These are phyloP conservation scores for Tragelaphus imberbis DNA, from an alignment of 2,113 vertebrate species.

Conservation along the genomic window DNA sequence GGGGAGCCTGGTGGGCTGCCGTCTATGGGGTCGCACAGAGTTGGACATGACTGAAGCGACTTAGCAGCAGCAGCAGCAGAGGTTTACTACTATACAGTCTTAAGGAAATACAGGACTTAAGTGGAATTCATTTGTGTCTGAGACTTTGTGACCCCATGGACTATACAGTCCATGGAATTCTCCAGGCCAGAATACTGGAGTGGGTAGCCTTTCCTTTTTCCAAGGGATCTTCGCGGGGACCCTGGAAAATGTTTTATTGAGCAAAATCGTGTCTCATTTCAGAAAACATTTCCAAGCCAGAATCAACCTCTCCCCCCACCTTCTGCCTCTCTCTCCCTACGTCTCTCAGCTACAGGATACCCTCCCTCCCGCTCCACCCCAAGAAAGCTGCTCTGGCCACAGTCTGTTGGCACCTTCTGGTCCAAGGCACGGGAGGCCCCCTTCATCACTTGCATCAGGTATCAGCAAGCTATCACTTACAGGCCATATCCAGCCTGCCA, in stretches of 20 bases:
- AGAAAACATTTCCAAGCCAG: not conserved
- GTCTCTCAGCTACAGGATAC: too few species aligned
- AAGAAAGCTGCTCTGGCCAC: not conserved
- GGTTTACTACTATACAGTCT: not conserved
- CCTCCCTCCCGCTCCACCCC: not conserved
- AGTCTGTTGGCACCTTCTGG: not conserved
- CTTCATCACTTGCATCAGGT: not conserved
- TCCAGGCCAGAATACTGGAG: not conserved
- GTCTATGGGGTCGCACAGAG: too few species aligned
- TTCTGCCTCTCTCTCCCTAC: not conserved
- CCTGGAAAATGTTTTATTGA: not conserved
- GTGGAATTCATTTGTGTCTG: not conserved
- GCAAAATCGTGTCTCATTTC: not conserved
- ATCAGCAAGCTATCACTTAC: not conserved
- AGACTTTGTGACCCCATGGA: not conserved
- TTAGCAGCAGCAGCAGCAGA: not conserved
- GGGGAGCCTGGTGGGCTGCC: too few species aligned
- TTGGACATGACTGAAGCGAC: too few species aligned
- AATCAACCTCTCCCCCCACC: too few species aligned
- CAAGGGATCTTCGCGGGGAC: not conserved
- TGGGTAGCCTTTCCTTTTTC: not conserved
- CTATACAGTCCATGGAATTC: not conserved
- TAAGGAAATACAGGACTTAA: not conserved
- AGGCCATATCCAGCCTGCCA: not conserved
- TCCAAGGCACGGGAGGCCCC: accelerated